Conservation (phyloP, 2,797 vertebrate genomes). For the Tokudaia muenninki region DNA sequence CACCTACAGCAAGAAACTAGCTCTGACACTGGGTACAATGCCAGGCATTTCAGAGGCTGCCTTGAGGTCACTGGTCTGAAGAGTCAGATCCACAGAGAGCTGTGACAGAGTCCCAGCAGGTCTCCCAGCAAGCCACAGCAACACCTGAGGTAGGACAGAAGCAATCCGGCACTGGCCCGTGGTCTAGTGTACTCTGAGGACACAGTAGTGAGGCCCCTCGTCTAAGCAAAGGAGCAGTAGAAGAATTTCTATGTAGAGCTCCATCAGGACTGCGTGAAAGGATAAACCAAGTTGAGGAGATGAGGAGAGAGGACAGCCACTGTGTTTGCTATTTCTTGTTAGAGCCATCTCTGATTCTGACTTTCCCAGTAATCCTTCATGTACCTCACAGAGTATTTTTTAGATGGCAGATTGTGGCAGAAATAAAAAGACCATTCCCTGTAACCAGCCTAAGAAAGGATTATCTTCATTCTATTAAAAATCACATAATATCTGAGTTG, state of each 20-base stretch:
- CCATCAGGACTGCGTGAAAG: slow-evolving; percentile 47
- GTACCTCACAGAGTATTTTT: neutral
- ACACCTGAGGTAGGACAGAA: slow-evolving; percentile 41
- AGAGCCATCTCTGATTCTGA: neutral
- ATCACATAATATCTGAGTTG: slow-evolving; percentile 40
- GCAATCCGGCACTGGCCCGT: neutral
- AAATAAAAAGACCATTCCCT: slow-evolving; percentile 5
- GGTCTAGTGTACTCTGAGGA: neutral
- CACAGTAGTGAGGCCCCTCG: neutral
- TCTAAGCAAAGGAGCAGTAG: slow-evolving; percentile 1
- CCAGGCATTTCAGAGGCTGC: slow-evolving; percentile 62
- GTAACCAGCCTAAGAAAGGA: neutral
- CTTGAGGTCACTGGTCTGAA: neutral
- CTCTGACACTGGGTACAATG: slow-evolving; percentile 57
- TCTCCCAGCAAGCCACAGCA: slow-evolving; percentile 58
- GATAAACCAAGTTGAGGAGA: slow-evolving; percentile 28
- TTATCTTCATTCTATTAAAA: slow-evolving; percentile 65
- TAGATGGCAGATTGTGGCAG: neutral
- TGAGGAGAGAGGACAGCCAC: neutral
- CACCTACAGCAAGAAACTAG: slow-evolving; percentile 59
- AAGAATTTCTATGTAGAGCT: slow-evolving; percentile 46
- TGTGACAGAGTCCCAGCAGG: slow-evolving; percentile 59
- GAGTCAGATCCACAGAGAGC: neutral
- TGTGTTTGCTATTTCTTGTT: slow-evolving; percentile 57
- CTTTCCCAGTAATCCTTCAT: slow-evolving; percentile 33